Evolutionary conservation across 2,113 vertebrate species (phyloP), one percentile per base, ranked within the genome.

Genomic region (Atlantisia rogersi): DNA sequence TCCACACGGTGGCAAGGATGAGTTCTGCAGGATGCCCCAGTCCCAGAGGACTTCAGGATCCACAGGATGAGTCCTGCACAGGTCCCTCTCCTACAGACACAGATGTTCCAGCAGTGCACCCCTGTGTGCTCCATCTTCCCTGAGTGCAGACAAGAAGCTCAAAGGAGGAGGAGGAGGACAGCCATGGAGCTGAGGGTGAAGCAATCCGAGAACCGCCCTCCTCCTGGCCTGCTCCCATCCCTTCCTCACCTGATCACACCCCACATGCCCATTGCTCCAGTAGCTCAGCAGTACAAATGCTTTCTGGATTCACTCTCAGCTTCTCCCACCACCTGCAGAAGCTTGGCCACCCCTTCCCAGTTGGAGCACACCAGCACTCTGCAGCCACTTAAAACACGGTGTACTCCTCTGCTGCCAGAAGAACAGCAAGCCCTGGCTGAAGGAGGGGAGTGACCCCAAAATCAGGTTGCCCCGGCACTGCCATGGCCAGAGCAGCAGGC

Each of bases 341-440:
- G 46, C 62, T 59, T 5, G 3, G 44, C 56, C 55, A 48, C 39
- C 59, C 20, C 37, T 4, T n/a, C 58, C n/a, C 44, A 39, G 21
- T 4, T 18, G 42, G 21, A 69, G 28, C 31, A 50, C 40, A 39
- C 4, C 44, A 70, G 55, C 70, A 56, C 65, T 62, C 26, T 0
- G 1, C 11, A 40, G 46, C 21, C 1, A 5, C 68, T 68, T 56
- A 53, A n/a, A 69, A 53, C 29, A 13, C 0, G 0, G 22, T 1
- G 0, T 10, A 50, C 32, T 67, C 39, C 31, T 21, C 62, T 18
- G 3, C 11, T 42, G 52, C 74, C 55, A 77, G 32, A 79, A 12
- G 26, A 79, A 70, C 0, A 0, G 70, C 35, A 60, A n/a, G n/a
- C 20, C 0, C 0, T n/a, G 25, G 40, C 3, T 19, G 3, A 60